A percentile compares a stretch with the other conserved stretches of the same genome.
These are phyloP conservation scores for Heterodera schachtii DNA, from an alignment of 1,140 invertebrate genomes.

Conservation along the genomic window DNA sequence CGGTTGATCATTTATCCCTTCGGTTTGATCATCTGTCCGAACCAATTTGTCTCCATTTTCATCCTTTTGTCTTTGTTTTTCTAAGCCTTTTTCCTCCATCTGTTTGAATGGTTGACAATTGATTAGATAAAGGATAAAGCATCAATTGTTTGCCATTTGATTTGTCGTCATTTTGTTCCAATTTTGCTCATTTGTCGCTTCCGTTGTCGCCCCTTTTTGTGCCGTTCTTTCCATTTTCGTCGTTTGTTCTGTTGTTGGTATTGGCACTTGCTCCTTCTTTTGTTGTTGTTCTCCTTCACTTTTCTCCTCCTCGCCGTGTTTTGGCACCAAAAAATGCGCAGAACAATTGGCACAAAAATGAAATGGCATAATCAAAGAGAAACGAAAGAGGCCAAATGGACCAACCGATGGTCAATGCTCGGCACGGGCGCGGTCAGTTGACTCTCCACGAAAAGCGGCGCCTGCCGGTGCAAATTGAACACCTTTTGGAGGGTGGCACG, in stretches of 20 bases:
- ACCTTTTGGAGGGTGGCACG: background rate
- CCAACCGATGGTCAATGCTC: constrained; percentile 38
- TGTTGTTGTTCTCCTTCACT: background rate
- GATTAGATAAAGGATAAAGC: background rate
- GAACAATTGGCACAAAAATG: constrained; percentile 30
- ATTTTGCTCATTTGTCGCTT: background rate
- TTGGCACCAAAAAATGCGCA: constrained; percentile 21
- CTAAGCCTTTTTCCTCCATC: too few species aligned
- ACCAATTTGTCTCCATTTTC: too few species aligned
- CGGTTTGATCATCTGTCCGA: background rate
- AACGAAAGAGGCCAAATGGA: background rate
- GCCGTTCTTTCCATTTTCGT: background rate
- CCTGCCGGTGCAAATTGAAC: background rate
- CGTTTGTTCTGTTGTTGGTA: background rate
- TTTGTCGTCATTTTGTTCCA: background rate
- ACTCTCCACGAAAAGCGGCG: constrained; percentile 34
- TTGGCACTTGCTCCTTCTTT: background rate
- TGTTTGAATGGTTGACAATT: background rate
- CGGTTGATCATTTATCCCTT: background rate
- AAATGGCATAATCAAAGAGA: background rate
- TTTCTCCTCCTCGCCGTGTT: background rate
- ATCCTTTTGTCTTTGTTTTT: too few species aligned
- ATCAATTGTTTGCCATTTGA: background rate
- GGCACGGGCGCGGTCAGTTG: constrained; percentile 30
- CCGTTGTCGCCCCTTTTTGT: background rate